Base-by-base conservation (phyloP, 2,797 vertebrate genomes). In the Tachyglossus aculeatus region DNA sequence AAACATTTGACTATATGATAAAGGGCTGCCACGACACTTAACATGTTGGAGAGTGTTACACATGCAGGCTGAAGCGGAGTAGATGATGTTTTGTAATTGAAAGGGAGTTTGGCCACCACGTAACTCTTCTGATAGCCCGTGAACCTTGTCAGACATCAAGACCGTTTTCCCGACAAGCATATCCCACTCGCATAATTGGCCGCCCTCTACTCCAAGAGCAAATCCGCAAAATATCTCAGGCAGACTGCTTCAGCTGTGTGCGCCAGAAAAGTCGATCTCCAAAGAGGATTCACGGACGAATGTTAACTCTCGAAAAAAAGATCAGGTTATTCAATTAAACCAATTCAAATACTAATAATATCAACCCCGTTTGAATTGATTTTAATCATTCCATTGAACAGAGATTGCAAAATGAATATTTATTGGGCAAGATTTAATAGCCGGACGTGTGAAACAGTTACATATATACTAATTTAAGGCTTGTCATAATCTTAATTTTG, bases 51-150 rank as follows among this genome's bases (percentile, higher is more conserved):
- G 6, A 19, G 41, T 7, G 13, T 22, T 77, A 31, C 9, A 32
- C 43, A 14, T 22, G 84, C 83, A 91, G 86, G 85, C 44, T 93
- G 92, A 34, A 93, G 83, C 88, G 93, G 90, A 67, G 88, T 90
- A 68, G 86, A 94, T 24, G 87, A 76, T 52, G 82, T 88, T 34
- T 88, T 93, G 84, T 93, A 93, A 84, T 90, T 94, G 53, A 94
- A 95, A 36, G 87, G 87, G 1, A 90, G 91, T 83, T 93, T 94
- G 33, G 89, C 70, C 54, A 91, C 70, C 72, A 90, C 55, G 45
- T 86, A 90, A 53, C n/a, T 93, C 88, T 74, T 94, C 92, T 48
- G 78, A 89, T 45, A 91, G 81, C 57, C 89, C 77, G 41, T 86
- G 73, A 48, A 95, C 82, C 75, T 83, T 90, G 51, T 95, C 93